A percentile compares a stretch with the other conserved stretches of the same genome.
phyloP scores from a whole-genome alignment of 1,140 invertebrate genomes.

The Elymnias hypermnestra region DNA sequence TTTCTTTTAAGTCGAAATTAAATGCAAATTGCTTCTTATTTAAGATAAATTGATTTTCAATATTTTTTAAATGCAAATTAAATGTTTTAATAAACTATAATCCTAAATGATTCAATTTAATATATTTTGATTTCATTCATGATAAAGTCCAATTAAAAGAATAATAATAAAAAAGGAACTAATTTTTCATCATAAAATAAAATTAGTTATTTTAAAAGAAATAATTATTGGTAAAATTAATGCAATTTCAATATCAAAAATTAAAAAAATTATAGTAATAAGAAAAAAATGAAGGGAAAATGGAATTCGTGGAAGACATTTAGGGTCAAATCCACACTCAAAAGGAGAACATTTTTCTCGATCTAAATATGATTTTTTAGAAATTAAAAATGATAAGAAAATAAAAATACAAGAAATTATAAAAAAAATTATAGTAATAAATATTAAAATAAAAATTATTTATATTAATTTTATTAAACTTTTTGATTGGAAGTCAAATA shows the following conservation, averaged over 20 bases:
- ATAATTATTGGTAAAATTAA: constrained; percentile 76
- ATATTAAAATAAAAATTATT: not conserved
- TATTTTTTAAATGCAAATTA: constrained; percentile 80
- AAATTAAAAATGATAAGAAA: constrained; percentile 9
- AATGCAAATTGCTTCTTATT: constrained; percentile 77
- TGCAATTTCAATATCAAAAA: constrained; percentile 81
- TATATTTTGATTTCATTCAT: constrained; percentile 80
- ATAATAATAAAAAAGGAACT: too few relatives aligned
- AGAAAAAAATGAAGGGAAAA: constrained; percentile 80
- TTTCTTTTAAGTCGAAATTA: constrained; percentile 78
- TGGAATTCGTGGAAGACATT: constrained; percentile 72
- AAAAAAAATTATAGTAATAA: not conserved
- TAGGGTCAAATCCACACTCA: constrained; percentile 80
- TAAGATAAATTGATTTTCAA: constrained; percentile 72
- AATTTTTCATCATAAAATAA: too few relatives aligned
- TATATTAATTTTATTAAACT: constrained; percentile 67
- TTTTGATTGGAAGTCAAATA: constrained; percentile 83
- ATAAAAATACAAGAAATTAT: not conserved
- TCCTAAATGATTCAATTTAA: constrained; percentile 77
- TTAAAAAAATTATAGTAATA: constrained; percentile 80
- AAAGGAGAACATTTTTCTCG: constrained; percentile 78
- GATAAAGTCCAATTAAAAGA: constrained; percentile 76
- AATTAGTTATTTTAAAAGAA: too few relatives aligned
- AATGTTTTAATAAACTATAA: constrained; percentile 80
- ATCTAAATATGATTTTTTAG: constrained; percentile 75